Base-by-base conservation (phyloP, 2,888 invertebrate genomes). In the Galerucella calmariensis region DNA sequence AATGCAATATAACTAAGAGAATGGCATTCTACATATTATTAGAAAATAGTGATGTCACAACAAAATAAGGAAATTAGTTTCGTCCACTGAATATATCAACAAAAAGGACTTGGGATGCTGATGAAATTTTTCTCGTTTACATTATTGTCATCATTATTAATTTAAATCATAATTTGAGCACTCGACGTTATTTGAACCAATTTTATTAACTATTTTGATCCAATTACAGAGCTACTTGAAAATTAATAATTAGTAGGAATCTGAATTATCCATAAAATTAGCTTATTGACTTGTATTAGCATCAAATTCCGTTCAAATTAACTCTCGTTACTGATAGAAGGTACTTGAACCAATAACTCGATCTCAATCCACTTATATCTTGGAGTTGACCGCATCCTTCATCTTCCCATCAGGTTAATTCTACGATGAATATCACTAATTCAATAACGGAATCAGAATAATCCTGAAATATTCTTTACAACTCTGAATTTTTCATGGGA, bases 221-320 rank as follows among this genome's bases (percentile, higher is more conserved):
- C n/a, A 56, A 56, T 20, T 56, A 56, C 1, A 56, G 16, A 20
- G 16, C 9, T 56, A 56, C 56, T 56, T 10, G 2, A 48, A 1
- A 56, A 14, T 9, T 68, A 58, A 41, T 67, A 58, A 67, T 56
- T 62, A 67, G 24, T 67, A 35, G 27, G 44, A 35, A 35, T 58
- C 58, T 67, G 58, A 67, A 67, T 67, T 27, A 41, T 67, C 58
- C 41, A 41, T 53, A 10, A 58, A 56, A 56, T 41, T 56, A 56
- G 53, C 71, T 71, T 67, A 62, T 53, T 46, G 70, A 71, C 71
- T 35, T 63, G 71, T 72, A 71, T 63, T 63, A 62, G 56, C 71
- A 66, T 68, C 48, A 68, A 48, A 75, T 75, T 75, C 68, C 68
- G 69, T 69, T 74, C 72, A 74, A 76, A 76, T 76, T 76, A 69